Base-by-base conservation (phyloP, 2,888 invertebrate species). In the Cotesia congregata region DNA sequence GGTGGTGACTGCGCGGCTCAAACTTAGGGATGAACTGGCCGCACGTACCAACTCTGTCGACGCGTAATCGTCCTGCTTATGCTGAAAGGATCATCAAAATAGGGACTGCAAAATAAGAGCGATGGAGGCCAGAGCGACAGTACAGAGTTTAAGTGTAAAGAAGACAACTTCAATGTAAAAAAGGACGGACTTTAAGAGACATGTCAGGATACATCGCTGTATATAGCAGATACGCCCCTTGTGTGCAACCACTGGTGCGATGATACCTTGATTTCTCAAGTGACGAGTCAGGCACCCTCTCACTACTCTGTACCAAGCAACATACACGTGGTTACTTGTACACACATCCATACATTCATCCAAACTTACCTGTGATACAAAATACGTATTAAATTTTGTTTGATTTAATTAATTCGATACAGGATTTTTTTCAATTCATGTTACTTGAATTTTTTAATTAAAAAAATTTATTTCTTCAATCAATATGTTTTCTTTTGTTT, bases 181-280 rank as follows among this genome's bases (percentile, higher is more conserved):
- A 50, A 50, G 12, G 50, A 50, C 12, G 12, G 50, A 50, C 50
- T 50, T 50, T 50, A 50, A 50, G 50, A 50, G 50, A 50, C 50
- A 50, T 12, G 79, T 78, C 70, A 77, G 80, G 77, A 76, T 78
- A 77, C 75, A 79, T 72, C 80, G 78, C 78, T 78, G 75, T 76
- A 81, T 81, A 79, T 73, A 77, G 79, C 41, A 83, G 84, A 85
- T 87, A 87, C 86, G 87, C 87, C 88, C 87, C 88, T 88, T 85
- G 86, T 86, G 85, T 86, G 85, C 84, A 85, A 85, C 86, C 88
- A 87, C 85, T 86, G 86, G 86, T 84, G 85, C 83, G 85, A 85
- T 85, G 86, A 87, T 87, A 87, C 86, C 86, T 85, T 86, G 86
- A 87, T 87, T 87, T 87, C 85, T 87, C 87, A 85, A 88, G 88